Base-by-base conservation (phyloP, 2,113 vertebrate genomes). In the Motacilla tschutschensis region DNA sequence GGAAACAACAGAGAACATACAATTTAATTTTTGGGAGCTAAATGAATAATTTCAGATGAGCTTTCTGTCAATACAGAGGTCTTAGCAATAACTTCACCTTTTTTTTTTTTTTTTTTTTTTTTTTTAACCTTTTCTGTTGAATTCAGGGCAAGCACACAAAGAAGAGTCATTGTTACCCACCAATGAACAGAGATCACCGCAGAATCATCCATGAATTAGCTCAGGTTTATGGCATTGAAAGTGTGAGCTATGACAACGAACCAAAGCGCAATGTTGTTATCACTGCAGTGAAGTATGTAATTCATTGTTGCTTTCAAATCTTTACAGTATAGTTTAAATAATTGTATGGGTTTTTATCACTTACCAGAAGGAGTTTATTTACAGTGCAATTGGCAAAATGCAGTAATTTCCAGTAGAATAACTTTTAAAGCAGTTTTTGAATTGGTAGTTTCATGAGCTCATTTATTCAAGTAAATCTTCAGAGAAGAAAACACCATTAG, bases 131-230 rank as follows among this genome's bases (percentile, higher is more conserved):
- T 79, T 67, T 92, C 31, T 95, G 40, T 74, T 76, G 20, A 81
- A 90, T 89, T 65, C 91, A 99, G 99, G 98, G 99, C 65, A 99
- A 99, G 84, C 98, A 97, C 84, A 83, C 92, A 19, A 99, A 98
- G 95, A 98, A 98, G 93, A 99, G 98, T 95, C 98, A 99, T 91
- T 98, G 98, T 93, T 99, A 99, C 92, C 98, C 98, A 19, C 98
- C 99, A 28, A 99, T 99, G 99, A 99, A 99, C 96, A 94, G 99
- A 95, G 98, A 99, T 59, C 99, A 99, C 79, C 98, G 99, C 40
- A 97, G 98, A 89, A 96, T 99, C 94, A 98, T 99, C 95, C 99
- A 99, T 17, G 99, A 99, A 77, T 95, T 99, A 85, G 98, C 99
- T 57, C 99, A 99, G 82, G 97, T 97, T 33, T 99, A 99, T 20